Evolutionary conservation across 2,797 vertebrate species (phyloP), one percentile per base, ranked within the genome.

Genomic region (Melanotaenia parkinsoni): DNA sequence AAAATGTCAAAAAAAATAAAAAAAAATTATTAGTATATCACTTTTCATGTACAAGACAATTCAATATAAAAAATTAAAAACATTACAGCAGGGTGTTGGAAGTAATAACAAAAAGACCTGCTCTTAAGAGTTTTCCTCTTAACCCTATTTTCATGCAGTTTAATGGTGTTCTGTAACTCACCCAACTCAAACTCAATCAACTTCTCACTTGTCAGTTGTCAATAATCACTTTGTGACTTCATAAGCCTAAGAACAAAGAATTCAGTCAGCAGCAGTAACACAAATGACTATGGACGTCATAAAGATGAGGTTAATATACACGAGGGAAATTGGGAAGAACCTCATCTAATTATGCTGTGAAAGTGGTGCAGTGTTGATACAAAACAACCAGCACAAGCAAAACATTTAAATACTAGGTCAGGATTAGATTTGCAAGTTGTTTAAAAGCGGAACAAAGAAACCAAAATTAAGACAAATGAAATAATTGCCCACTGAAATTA

Each of bases 201-300:
- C 28, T 63, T 20, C 38, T 74, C 28, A 40, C 61, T 76, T 3
- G 30, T 64, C 67, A 33, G n/a, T 63, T 51, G 67, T 65, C 70
- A 72, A 71, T 81, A 47, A 47, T 47, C 37, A 70, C 20, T 68
- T 76, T 60, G 33, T 71, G 70, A 79, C 54, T 67, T 82, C 37
- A 47, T 56, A 69, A 78, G n/a, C 58, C 33, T 4, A 5, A 54
- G 50, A 57, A 64, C 54, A 63, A 66, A 65, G 14, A 63, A 58
- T 65, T 70, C 61, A 67, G 57, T 72, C 54, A 61, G 16, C 3
- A 1, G 51, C 33, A 43, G 40, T 63, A 30, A 62, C 50, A 74
- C 14, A 67, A 73, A 76, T 50, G 16, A 58, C 40, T 43, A 33
- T 54, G 18, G 53, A 14, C 14, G 58, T 58, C 58, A 57, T 66